phyloP scores from a whole-genome alignment of 2,797 vertebrate species.

The Coilia nasus region DNA sequence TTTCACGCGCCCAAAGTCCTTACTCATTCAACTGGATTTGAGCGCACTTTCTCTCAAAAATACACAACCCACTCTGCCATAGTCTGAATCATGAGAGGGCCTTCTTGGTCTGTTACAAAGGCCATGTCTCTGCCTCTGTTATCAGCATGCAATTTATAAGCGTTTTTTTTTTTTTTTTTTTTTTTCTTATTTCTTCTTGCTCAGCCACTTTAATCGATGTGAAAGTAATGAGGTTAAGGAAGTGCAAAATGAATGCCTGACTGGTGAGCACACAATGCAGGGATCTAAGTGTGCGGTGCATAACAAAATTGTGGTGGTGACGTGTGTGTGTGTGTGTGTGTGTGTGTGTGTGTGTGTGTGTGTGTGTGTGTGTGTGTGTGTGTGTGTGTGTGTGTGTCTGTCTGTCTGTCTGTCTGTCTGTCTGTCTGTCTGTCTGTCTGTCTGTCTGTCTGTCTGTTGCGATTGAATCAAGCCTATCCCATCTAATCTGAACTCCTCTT shows the following conservation, averaged over 20 bases:
- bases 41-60: too few relatives aligned
- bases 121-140: neutral
- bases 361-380: neutral
- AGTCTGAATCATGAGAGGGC: neutral
- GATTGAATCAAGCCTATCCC: neutral
- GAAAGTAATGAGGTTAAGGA: neutral
- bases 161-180: neutral
- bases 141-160: neutral
- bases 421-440: neutral
- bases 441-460: neutral
- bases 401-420: neutral
- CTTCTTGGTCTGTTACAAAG: neutral
- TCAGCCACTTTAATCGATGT: slow-evolving; percentile 12
- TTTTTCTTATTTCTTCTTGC: neutral
- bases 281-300: neutral
- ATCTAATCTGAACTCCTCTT: slow-evolving; percentile 48
- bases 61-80: neutral
- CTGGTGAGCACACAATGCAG: neutral
- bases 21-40: too few relatives aligned
- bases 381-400: neutral
- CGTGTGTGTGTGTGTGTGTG: neutral
- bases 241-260: neutral
- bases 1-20: too few relatives aligned
- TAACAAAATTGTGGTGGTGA: neutral
- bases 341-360: neutral